These are phyloP conservation scores for Corydoras maculifer DNA, from an alignment of 2,113 vertebrate species.

Conservation along the genomic window DNA sequence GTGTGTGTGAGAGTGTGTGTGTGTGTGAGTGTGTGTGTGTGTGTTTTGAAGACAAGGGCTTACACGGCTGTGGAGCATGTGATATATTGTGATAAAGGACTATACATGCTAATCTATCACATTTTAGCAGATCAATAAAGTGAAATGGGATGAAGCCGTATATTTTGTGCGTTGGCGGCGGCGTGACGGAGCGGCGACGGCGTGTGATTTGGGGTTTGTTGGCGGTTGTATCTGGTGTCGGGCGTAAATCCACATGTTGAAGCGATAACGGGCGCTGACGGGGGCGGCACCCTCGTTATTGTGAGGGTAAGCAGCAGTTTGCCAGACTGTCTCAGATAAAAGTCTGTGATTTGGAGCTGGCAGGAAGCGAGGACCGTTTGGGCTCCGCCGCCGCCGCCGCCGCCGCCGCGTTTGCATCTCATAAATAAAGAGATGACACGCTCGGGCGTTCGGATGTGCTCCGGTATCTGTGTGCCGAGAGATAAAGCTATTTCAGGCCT, in stretches of 20 bases:
- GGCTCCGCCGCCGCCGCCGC: neutral
- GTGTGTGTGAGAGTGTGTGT: neutral
- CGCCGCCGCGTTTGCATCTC: slow-evolving; percentile 1
- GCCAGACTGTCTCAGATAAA: slow-evolving; percentile 31
- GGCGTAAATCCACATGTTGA: slow-evolving; percentile 39
- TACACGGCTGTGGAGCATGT: neutral
- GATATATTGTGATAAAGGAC: neutral
- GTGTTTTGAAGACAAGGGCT: neutral
- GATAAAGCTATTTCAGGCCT: too few relatives aligned
- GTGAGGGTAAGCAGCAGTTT: slow-evolving; percentile 27
- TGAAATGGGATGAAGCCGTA: too few relatives aligned
- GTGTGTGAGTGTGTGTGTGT: neutral
- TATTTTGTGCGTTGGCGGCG: neutral
- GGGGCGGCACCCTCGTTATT: slow-evolving; percentile 33
- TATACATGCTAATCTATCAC: too few relatives aligned
- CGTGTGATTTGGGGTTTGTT: neutral
- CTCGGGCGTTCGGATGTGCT: neutral
- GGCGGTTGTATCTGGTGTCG: slow-evolving; percentile 7
- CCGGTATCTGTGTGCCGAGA: neutral
- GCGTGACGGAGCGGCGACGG: neutral
- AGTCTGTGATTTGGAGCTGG: neutral
- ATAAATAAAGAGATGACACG: slow-evolving; percentile 28
- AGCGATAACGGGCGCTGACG: slow-evolving; percentile 38
- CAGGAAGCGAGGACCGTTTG: slow-evolving; percentile 22
- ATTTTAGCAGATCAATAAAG: too few relatives aligned